These are phyloP conservation scores for Labrus mixtus DNA, from an alignment of 2,113 vertebrate genomes.

Conservation along the genomic window DNA sequence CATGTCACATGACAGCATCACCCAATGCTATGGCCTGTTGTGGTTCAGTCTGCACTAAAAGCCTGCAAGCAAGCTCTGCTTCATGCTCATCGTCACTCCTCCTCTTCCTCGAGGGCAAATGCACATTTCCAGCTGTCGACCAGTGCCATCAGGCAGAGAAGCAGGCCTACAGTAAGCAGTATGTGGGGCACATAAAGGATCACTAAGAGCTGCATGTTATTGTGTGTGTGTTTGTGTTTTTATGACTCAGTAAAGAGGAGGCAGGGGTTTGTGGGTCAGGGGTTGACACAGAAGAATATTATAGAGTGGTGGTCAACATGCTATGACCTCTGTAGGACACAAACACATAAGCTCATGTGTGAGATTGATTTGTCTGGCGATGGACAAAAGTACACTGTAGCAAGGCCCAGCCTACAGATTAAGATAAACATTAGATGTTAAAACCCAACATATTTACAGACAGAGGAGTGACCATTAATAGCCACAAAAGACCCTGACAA, in stretches of 20 bases:
- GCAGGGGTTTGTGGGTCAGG: slow-evolving; percentile 63
- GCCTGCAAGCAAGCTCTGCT: neutral
- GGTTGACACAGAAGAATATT: slow-evolving; percentile 35
- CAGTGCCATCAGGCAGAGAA: slow-evolving; percentile 42
- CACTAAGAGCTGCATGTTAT: slow-evolving; percentile 4
- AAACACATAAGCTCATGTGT: neutral
- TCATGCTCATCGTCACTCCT: slow-evolving; percentile 4
- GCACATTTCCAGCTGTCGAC: slow-evolving; percentile 42
- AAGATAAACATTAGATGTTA: slow-evolving; percentile 28
- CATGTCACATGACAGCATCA: slow-evolving; percentile 15
- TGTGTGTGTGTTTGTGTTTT: slow-evolving; percentile 32
- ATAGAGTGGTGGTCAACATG: slow-evolving; percentile 44
- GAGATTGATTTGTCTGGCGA: neutral
- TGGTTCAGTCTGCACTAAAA: neutral
- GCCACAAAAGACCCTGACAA: too few relatives aligned
- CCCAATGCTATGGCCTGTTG: neutral
- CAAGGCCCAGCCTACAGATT: slow-evolving; percentile 47
- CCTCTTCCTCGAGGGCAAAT: slow-evolving; percentile 15
- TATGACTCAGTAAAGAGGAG: slow-evolving; percentile 17
- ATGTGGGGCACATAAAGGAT: slow-evolving; percentile 53
- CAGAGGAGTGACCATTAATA: too few relatives aligned
- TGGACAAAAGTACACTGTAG: neutral
- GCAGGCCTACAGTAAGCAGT: slow-evolving; percentile 41
- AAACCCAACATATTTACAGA: neutral
- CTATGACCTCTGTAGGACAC: slow-evolving; percentile 57